phyloP scores from a whole-genome alignment of 1,140 invertebrate genomes.

The Bombus soroeensis region DNA sequence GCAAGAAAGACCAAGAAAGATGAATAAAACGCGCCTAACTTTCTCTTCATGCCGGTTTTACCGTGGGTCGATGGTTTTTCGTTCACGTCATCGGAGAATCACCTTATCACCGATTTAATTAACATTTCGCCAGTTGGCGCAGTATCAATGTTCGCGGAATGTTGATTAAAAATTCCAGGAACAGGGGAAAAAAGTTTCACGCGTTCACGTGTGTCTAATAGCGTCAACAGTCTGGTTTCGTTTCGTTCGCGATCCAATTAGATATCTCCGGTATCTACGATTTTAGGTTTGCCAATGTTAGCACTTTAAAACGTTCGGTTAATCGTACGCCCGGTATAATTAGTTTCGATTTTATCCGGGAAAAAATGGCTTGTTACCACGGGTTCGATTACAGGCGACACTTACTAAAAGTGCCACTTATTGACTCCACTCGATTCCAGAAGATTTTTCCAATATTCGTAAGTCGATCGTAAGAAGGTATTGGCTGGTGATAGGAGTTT shows the following conservation, averaged over 20 bases:
- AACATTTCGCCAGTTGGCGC: not conserved
- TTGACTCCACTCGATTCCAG: not conserved
- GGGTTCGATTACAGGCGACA: not conserved
- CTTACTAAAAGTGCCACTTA: constrained; percentile 1
- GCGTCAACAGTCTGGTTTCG: not conserved
- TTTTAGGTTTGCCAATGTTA: not conserved
- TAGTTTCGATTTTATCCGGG: not conserved
- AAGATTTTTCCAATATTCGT: not conserved
- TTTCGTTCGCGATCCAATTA: constrained; percentile 10
- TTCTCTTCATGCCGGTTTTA: constrained; percentile 14
- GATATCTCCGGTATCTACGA: not conserved
- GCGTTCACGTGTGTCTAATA: not conserved
- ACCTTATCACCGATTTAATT: not conserved
- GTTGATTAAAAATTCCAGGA: constrained; percentile 14
- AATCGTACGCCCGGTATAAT: not conserved
- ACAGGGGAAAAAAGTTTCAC: not conserved
- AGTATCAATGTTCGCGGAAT: not conserved
- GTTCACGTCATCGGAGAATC: not conserved
- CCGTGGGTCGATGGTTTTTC: not conserved
- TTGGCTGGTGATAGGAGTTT: not conserved
- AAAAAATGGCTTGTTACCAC: not conserved
- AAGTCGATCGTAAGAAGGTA: not conserved
- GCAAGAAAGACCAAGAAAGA: not conserved
- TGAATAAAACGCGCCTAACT: not conserved
- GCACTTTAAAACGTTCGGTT: not conserved